Conservation (phyloP, 2,888 invertebrate genomes). For the Muscina levida region DNA sequence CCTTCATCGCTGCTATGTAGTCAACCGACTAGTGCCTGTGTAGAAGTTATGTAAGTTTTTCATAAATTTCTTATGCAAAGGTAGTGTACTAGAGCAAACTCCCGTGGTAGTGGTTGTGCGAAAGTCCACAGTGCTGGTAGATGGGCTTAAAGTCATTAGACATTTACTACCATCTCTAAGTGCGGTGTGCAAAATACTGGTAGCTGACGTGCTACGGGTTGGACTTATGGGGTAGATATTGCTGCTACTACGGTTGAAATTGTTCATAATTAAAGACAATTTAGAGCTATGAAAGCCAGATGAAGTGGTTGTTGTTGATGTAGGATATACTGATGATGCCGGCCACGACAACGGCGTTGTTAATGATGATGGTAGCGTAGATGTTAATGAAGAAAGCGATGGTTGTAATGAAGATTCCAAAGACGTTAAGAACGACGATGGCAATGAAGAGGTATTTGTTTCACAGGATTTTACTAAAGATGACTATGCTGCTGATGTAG, state of each 20-base stretch:
- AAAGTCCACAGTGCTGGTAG: conserved; percentile 4
- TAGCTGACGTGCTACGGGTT: conserved; percentile 41
- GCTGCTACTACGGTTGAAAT: conserved; percentile 45
- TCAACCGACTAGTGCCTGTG: conserved; percentile 54
- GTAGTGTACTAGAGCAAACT: conserved; percentile 15
- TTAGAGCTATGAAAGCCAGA: conserved; percentile 59
- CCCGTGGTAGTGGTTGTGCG: conserved; percentile 29
- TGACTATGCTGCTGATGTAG: conserved; percentile 50
- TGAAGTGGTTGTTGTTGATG: conserved; percentile 55
- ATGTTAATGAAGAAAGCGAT: conserved; percentile 49
- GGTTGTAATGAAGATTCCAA: conserved; percentile 33
- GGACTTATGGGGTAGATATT: conserved; percentile 23
- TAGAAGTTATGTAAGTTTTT: conserved; percentile 45
- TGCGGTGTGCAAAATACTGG: conserved; percentile 31
- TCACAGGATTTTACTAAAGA: conserved; percentile 13
- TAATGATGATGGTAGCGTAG: conserved; percentile 42
- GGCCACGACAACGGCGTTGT: conserved; percentile 44
- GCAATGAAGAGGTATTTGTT: conserved; percentile 27
- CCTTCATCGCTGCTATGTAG: conserved; percentile 23
- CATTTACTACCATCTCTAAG: conserved; percentile 12
- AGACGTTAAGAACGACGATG: conserved; percentile 20
- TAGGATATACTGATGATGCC: conserved; percentile 45
- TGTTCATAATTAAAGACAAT: conserved; percentile 65
- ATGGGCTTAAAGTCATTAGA: not conserved
- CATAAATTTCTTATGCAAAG: conserved; percentile 43